Conservation (phyloP, 2,113 vertebrate genomes). For the Stegastes partitus region DNA sequence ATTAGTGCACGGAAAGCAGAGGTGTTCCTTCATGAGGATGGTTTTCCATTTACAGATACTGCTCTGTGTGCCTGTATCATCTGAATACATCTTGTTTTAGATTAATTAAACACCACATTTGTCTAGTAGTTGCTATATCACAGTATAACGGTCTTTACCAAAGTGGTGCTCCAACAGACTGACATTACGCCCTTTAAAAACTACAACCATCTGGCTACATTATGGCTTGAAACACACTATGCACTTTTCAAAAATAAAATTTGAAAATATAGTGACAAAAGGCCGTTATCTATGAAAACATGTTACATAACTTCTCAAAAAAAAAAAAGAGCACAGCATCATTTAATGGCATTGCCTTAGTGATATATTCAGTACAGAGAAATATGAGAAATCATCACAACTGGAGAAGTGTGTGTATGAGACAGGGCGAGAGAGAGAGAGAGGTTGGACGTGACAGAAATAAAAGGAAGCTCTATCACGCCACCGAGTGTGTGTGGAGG, state of each 20-base stretch:
- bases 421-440: background rate
- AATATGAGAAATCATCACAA: constrained; percentile 6
- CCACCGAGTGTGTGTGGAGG: background rate
- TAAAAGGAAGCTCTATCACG: constrained; percentile 4
- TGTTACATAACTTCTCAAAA: constrained; percentile 1
- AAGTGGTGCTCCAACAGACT: background rate
- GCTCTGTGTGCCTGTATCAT: no score
- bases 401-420: background rate
- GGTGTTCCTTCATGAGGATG: no score
- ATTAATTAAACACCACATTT: no score
- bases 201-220: background rate
- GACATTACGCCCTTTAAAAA: background rate
- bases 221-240: no score
- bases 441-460: background rate
- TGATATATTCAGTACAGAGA: background rate
- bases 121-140: no score
- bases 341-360: constrained; percentile 1
- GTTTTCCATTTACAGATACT: no score
- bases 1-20: no score
- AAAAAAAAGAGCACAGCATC: background rate
- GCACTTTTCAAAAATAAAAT: no score
- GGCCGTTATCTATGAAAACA: background rate
- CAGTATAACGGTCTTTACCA: no score
- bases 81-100: no score
- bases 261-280: background rate